Evolutionary conservation across 2,888 invertebrate genomes (phyloP).

Genomic region (Xanthorhoe designata): DNA sequence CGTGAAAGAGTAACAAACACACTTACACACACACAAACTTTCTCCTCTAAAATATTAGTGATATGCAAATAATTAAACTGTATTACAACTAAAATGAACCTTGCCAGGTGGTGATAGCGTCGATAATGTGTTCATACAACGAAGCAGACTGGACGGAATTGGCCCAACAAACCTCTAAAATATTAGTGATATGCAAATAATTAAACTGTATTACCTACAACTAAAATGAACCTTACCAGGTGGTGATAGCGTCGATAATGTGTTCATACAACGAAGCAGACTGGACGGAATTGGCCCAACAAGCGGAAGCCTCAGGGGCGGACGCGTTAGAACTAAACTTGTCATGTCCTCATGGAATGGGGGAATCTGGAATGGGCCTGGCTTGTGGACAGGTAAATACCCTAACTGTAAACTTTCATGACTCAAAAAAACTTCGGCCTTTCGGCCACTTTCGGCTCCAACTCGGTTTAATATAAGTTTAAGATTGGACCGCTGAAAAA

Average conservation of each 20-base stretch:
- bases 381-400: conserved; percentile 96
- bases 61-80: no score
- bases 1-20: no score
- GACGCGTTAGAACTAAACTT: conserved; percentile 98
- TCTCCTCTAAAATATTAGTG: no score
- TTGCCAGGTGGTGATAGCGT: conserved; percentile 93
- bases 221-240: conserved; percentile 73
- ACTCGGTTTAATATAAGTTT: no score
- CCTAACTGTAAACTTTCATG: neutral
- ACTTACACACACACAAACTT: no score
- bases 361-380: conserved; percentile 98
- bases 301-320: conserved; percentile 93
- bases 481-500: no score
- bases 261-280: conserved; percentile 94
- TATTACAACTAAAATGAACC: neutral
- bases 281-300: conserved; percentile 93
- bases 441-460: no score
- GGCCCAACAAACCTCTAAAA: conserved; percentile 89
- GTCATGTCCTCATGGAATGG: conserved; percentile 99
- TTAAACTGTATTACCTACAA: no score
- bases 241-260: conserved; percentile 98
- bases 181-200: no score
- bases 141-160: conserved; percentile 95
- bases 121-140: conserved; percentile 97
- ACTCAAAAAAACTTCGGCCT: neutral